Evolutionary conservation across 1,140 invertebrate species (phyloP).

Genomic region (Cotesia typhae): DNA sequence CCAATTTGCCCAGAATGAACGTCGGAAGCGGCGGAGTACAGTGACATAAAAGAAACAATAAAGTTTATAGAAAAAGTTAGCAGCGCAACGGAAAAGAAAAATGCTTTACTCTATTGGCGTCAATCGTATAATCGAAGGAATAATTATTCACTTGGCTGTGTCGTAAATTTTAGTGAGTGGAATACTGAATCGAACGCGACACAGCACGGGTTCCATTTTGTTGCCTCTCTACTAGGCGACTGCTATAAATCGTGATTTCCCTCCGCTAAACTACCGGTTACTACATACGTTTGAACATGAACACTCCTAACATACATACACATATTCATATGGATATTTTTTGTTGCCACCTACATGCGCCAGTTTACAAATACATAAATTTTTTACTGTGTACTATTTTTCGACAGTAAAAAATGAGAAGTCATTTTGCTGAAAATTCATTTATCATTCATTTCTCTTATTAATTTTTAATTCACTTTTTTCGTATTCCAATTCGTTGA

Average conservation of each 20-base stretch:
- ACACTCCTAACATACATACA: slow-evolving; percentile 11
- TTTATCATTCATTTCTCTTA: too few relatives aligned
- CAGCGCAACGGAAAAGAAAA: background rate
- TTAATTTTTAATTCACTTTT: too few relatives aligned
- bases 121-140: slow-evolving; percentile 37
- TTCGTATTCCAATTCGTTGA: too few relatives aligned
- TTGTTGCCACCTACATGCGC: slow-evolving; percentile 5
- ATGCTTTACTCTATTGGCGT: slow-evolving; percentile 26
- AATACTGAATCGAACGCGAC: slow-evolving; percentile 36
- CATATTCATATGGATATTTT: slow-evolving; percentile 1
- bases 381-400: slow-evolving; percentile 27
- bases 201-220: slow-evolving; percentile 37
- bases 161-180: slow-evolving; percentile 31
- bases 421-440: too few relatives aligned
- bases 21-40: too few relatives aligned
- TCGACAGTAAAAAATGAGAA: too few relatives aligned
- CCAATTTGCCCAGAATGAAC: too few relatives aligned
- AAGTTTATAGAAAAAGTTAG: slow-evolving; percentile 4
- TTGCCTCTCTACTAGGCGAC: slow-evolving; percentile 36
- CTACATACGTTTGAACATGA: slow-evolving; percentile 20
- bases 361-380: slow-evolving; percentile 11
- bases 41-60: background rate
- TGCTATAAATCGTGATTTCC: slow-evolving; percentile 42
- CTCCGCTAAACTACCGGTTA: slow-evolving; percentile 23
- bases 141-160: slow-evolving; percentile 38